Base-by-base conservation (phyloP, 2,888 invertebrate genomes). In the Rotaria sp. region DNA sequence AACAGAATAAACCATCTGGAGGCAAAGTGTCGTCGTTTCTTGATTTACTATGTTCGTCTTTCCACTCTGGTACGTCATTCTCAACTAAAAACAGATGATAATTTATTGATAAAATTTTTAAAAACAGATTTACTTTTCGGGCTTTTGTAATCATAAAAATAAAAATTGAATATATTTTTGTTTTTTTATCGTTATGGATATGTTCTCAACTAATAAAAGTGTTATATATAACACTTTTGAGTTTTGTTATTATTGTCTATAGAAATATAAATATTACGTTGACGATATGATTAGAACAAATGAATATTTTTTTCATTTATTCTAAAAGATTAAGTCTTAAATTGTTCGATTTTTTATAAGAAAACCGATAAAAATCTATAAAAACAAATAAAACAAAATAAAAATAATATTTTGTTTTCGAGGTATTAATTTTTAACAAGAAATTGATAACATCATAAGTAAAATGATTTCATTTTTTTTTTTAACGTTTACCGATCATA, bases 11-110 rank as follows among this genome's bases (percentile, higher is more conserved):
- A 35, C 67, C 30, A 67, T 67, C 35, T 67, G 35, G 7, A 67
- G 67, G 15, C 67, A 15, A 67, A 67, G 18, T 67, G 35, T 18
- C 67, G 35, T 67, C 67, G 15, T 67, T 18, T 35, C 35, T 35
- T 67, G 35, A 35, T 67, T 15, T 41, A 45, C 45, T 45, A 80
- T 80, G 80, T 80, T 80, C 45, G 80, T 80, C 45, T 80, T 80
- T 80, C 80, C 80, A 80, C 45, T 80, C 3, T 80, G 80, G 80
- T 80, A 80, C 26, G 80, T 80, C 26, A 45, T 67, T 35, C 10
- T 35, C 35, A 67, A 67, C 18, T 67, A 7, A 18, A 30, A 18
- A 30, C 30, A 15, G 30, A 30, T 30, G 18, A 67, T 38, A 4
- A 21, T 35, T 35, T 35, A 5, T 67, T 35, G 67, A 67, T 4